Conservation (phyloP, 2,888 invertebrate genomes). For the Prenolepis imparis region DNA sequence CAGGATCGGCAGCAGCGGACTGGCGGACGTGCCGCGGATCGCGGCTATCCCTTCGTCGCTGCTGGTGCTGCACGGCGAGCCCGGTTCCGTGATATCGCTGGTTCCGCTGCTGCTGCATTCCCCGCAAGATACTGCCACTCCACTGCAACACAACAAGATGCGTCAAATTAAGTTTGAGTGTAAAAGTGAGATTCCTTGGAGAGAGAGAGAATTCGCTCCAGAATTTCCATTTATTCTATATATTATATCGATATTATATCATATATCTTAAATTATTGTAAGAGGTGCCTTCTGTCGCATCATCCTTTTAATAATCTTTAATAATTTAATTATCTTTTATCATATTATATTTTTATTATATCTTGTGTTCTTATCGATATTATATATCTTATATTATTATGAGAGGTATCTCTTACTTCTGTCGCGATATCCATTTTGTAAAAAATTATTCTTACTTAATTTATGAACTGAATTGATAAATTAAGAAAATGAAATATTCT, state of each 20-base stretch:
- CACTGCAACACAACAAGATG: slow-evolving; percentile 88
- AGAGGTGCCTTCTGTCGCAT: too few relatives aligned
- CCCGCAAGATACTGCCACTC: slow-evolving; percentile 92
- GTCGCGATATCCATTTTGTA: background rate
- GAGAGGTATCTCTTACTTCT: background rate
- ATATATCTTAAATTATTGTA: too few relatives aligned
- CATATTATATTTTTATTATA: background rate
- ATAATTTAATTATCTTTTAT: background rate
- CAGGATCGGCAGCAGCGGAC: slow-evolving; percentile 80
- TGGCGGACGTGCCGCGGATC: slow-evolving; percentile 79
- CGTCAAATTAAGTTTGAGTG: background rate
- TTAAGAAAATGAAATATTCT: background rate
- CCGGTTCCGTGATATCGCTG: slow-evolving; percentile 95
- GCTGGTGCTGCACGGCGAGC: slow-evolving; percentile 93
- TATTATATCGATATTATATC: background rate
- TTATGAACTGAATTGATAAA: background rate
- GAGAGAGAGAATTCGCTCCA: too few relatives aligned
- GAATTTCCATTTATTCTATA: background rate
- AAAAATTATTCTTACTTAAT: background rate
- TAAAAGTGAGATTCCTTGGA: too few relatives aligned
- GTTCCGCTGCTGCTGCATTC: slow-evolving; percentile 89
- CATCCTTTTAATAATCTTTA: too few relatives aligned
- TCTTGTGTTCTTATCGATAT: too few relatives aligned
- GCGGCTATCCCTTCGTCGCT: slow-evolving; percentile 87
- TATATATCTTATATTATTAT: background rate